These are phyloP conservation scores for Sarcophaga peregrina DNA, from an alignment of 1,140 invertebrate species.

Conservation along the genomic window DNA sequence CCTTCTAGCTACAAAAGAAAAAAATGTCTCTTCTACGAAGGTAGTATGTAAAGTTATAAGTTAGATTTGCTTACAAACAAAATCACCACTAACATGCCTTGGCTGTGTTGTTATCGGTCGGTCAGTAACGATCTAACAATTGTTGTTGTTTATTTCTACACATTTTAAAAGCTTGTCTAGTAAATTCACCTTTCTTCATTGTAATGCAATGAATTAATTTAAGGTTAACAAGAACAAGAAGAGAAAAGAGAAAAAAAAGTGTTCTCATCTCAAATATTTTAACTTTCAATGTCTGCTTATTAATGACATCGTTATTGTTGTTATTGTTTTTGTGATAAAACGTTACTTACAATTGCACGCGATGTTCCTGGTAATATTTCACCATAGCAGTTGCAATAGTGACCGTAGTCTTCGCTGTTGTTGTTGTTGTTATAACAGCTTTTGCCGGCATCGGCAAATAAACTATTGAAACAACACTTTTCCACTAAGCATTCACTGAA, in stretches of 20 bases:
- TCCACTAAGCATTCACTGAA: background rate
- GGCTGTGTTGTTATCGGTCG: too few species aligned
- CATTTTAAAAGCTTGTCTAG: background rate
- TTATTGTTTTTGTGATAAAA: constrained; percentile 12
- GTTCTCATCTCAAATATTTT: background rate
- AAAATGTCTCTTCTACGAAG: background rate
- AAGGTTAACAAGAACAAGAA: background rate
- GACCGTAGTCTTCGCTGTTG: background rate
- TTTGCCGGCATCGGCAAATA: background rate
- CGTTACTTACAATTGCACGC: constrained; percentile 21
- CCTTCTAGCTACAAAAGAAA: background rate
- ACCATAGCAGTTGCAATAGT: too few species aligned
- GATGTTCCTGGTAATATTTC: background rate
- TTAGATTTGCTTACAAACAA: background rate
- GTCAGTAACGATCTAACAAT: background rate
- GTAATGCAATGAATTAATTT: background rate
- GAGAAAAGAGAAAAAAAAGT: background rate
- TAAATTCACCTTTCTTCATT: background rate
- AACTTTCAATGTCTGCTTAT: background rate
- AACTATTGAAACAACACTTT: background rate
- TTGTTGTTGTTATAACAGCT: background rate
- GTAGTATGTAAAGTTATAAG: background rate
- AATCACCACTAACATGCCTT: too few species aligned
- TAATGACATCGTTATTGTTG: background rate
- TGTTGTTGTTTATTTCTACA: background rate